Percentiles rank a stretch among this genome's conserved stretches.
Evolutionary conservation across 1,140 invertebrate species (phyloP).

Genomic region (Latrodectus geometricus): DNA sequence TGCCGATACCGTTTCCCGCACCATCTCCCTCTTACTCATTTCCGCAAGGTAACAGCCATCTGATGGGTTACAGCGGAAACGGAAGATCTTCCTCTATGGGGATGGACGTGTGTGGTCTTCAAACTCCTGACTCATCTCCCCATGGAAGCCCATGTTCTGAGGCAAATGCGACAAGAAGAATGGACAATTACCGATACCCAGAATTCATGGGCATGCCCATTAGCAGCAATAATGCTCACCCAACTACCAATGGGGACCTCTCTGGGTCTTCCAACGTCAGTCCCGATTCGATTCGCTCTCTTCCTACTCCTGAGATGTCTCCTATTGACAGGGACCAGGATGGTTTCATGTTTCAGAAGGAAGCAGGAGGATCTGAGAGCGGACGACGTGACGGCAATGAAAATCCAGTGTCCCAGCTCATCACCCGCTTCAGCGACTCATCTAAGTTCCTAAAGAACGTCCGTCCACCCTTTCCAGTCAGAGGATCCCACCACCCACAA

Average conservation of each 20-base stretch:
- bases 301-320: conserved; percentile 80
- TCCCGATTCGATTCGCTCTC: conserved; percentile 67
- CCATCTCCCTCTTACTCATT: conserved; percentile 44
- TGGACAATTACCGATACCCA: conserved; percentile 39
- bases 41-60: conserved; percentile 3
- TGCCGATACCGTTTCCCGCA: conserved; percentile 23
- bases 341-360: conserved; percentile 48
- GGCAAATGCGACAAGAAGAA: conserved; percentile 6
- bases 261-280: conserved; percentile 61
- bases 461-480: conserved; percentile 61
- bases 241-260: conserved; percentile 21
- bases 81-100: not conserved
- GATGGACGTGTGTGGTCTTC: conserved; percentile 72
- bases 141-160: conserved; percentile 74
- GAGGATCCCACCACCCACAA: conserved; percentile 4
- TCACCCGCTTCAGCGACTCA: conserved; percentile 65
- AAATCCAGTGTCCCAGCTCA: conserved; percentile 63
- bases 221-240: not conserved
- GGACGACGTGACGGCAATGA: not conserved
- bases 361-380: conserved; percentile 2
- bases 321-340: conserved; percentile 67
- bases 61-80: conserved; percentile 3
- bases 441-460: conserved; percentile 65
- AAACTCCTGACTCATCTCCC: conserved; percentile 80
- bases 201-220: conserved; percentile 41